Base-by-base conservation (phyloP, 2,888 invertebrate species). In the Dasysyrphus albostriatus region DNA sequence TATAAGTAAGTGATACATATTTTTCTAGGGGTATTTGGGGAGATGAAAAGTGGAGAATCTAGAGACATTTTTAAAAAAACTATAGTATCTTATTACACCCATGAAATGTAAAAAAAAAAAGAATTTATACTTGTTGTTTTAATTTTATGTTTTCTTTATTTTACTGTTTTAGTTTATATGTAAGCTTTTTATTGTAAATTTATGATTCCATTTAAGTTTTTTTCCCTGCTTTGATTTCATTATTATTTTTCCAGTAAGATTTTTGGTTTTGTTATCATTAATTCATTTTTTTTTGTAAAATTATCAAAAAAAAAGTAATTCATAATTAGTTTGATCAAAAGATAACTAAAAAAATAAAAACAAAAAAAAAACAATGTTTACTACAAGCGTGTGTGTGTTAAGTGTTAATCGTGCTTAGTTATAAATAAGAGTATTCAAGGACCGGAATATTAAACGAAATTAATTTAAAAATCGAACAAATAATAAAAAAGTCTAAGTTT, bases 381-480 rank as follows among this genome's bases (percentile, higher is more conserved):
- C 75, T 75, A 51, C 65, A 44, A 75, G 79, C 70, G 73, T 77
- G 59, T 59, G 39, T 14, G 54, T 56, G 54, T 59, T 67, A 10
- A 58, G 49, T 83, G 70, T 79, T 74, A 34, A 78, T 73, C 73
- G 78, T 83, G 83, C 78, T 73, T 61, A 61, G 16, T 34, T 34
- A 34, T 9, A 49, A 32, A 78, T 78, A 72, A 58, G 16, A 8
- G 19, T 77, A 47, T 59, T 51, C 42, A 70, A 63, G 59, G 47
- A 72, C 7, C 54, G 29, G 16, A 58, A 58, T 37, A 42, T 61
- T 59, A 39, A 39, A 63, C 19, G 29, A 63, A 78, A 78, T 29
- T 63, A 58, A 42, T 67, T 73, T 29, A 76, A 72, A 73, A 73
- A 73, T 58, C 59, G 44, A 73, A 59, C 42, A 56, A 59, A 59